A percentile compares a stretch with the other conserved stretches of the same genome.
Conservation (phyloP, 2,797 vertebrate species). For the Triplophysa bombifrons region DNA sequence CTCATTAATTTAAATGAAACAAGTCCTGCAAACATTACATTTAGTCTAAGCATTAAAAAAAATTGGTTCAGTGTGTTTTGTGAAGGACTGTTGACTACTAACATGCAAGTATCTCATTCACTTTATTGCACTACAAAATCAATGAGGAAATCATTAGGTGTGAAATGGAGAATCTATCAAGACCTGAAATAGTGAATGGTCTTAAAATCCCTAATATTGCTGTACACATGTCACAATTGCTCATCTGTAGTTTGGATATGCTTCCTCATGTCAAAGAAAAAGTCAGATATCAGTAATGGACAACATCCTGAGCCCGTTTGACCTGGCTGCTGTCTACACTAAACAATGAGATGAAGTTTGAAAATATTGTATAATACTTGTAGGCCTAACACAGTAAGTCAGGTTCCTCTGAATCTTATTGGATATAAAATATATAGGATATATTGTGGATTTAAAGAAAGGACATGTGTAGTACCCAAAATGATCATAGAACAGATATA, state of each 20-base stretch:
- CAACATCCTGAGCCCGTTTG: background rate
- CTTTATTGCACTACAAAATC: too few relatives aligned
- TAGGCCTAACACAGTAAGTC: background rate
- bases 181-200: too few relatives aligned
- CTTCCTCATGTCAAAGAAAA: slow-evolving; percentile 12
- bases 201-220: background rate
- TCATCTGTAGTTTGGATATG: background rate
- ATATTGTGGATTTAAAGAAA: too few relatives aligned
- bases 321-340: slow-evolving; percentile 19
- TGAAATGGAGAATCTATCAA: too few relatives aligned
- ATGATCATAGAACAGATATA: too few relatives aligned
- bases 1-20: background rate
- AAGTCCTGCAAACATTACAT: too few relatives aligned
- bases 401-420: background rate
- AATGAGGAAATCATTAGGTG: too few relatives aligned
- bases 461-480: too few relatives aligned
- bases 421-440: background rate
- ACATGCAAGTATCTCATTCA: too few relatives aligned
- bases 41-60: too few relatives aligned
- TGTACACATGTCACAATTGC: background rate
- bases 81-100: too few relatives aligned
- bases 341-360: slow-evolving; percentile 23
- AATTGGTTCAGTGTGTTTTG: too few relatives aligned
- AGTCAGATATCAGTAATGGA: slow-evolving; percentile 6
- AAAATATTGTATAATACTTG: slow-evolving; percentile 23